These are phyloP conservation scores for Carassius auratus DNA, from an alignment of 2,113 vertebrate species.

Conservation along the genomic window DNA sequence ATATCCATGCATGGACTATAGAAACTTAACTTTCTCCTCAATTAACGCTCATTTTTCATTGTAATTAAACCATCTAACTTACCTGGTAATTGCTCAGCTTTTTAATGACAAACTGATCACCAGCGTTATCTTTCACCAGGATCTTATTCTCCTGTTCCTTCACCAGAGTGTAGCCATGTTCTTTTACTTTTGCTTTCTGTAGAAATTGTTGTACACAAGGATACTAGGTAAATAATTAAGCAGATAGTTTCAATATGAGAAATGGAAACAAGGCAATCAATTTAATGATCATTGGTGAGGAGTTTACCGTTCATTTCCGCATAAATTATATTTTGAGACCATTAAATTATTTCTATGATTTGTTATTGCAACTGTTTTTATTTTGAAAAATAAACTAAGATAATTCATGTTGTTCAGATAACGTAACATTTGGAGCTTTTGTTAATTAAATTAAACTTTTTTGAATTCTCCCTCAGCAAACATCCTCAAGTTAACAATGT, in stretches of 20 bases:
- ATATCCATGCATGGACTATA: too few relatives aligned
- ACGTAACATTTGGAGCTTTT: too few relatives aligned
- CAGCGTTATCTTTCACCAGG: background rate
- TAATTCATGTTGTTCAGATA: too few relatives aligned
- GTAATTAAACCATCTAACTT: background rate
- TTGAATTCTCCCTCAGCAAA: too few relatives aligned
- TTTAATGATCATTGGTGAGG: background rate
- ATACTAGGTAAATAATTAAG: background rate
- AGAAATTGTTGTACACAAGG: background rate
- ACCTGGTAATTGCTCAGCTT: background rate
- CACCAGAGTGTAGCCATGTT: background rate
- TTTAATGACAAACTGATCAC: constrained; percentile 5
- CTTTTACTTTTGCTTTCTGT: background rate
- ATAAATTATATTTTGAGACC: too few relatives aligned
- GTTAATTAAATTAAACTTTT: too few relatives aligned
- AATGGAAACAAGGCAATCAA: background rate
- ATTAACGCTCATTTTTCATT: background rate
- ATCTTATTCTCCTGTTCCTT: background rate
- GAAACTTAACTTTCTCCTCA: background rate
- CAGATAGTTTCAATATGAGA: background rate
- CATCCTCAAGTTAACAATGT: too few relatives aligned
- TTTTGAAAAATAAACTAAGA: too few relatives aligned
- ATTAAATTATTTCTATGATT: too few relatives aligned
- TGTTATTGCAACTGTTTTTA: too few relatives aligned
- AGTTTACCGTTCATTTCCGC: background rate